Conservation (phyloP, 2,113 vertebrate genomes). For the Cochlearius cochlearius region DNA sequence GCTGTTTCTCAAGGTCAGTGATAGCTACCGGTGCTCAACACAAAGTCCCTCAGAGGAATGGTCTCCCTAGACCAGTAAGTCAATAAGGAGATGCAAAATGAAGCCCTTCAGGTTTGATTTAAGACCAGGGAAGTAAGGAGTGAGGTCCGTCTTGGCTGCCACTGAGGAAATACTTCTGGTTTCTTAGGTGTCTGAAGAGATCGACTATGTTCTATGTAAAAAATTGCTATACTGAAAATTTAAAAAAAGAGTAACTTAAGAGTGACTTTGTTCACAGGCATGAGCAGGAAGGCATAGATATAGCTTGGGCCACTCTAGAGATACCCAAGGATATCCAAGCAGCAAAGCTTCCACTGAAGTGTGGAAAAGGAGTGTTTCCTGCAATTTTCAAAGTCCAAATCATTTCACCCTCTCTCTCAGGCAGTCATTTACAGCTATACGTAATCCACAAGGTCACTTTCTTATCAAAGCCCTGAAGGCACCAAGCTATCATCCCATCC, state of each 20-base stretch:
- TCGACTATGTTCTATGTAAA: not conserved
- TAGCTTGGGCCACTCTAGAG: not conserved
- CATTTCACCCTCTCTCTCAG: not conserved
- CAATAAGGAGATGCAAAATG: not conserved
- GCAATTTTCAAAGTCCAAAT: not conserved
- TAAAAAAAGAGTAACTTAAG: not conserved
- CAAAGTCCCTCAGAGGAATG: not conserved
- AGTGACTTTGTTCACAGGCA: not conserved
- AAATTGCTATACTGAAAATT: not conserved
- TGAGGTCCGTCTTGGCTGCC: not conserved
- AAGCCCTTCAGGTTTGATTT: not conserved
- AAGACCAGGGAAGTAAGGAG: not conserved
- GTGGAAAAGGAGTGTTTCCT: not conserved
- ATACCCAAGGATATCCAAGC: not conserved
- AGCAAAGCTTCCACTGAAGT: not conserved
- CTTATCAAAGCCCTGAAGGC: not conserved
- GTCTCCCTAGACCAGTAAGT: not conserved
- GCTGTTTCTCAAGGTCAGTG: not conserved
- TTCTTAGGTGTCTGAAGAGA: not conserved
- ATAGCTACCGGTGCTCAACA: not conserved
- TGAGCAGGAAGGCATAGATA: not conserved
- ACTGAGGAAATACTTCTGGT: not conserved
- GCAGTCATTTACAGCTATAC: not conserved
- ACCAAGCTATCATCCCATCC: not conserved
- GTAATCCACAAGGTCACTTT: not conserved